Conservation (phyloP, 2,797 vertebrate species). For the Sebastes dallii region DNA sequence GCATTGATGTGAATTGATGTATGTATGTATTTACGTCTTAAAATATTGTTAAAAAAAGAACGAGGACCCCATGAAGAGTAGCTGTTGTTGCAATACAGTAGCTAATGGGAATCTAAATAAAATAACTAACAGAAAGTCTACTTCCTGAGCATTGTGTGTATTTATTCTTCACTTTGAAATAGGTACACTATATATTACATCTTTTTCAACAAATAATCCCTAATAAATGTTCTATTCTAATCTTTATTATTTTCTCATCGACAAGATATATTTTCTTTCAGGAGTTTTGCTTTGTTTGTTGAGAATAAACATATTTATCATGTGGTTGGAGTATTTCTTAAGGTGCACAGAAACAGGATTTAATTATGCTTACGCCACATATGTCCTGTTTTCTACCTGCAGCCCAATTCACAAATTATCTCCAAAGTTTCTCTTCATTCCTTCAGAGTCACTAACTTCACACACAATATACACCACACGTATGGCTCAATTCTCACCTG, state of each 20-base stretch:
- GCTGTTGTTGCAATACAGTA: too few species aligned
- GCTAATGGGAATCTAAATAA: too few species aligned
- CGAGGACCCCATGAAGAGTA: too few species aligned
- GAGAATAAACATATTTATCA: neutral
- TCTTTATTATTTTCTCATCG: neutral
- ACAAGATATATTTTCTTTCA: neutral
- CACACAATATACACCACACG: constrained; percentile 15
- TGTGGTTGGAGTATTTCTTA: neutral
- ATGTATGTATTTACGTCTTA: too few species aligned
- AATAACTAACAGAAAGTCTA: too few species aligned
- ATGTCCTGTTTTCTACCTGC: neutral
- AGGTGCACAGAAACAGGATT: neutral
- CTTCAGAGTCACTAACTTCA: neutral
- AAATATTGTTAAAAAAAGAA: too few species aligned
- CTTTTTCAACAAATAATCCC: neutral
- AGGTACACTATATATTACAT: neutral
- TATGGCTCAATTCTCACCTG: constrained; percentile 83
- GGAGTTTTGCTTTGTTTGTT: neutral
- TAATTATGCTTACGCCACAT: neutral
- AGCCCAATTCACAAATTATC: neutral
- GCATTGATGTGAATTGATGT: too few species aligned
- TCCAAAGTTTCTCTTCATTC: neutral
- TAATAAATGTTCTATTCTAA: neutral
- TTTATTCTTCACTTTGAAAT: constrained; percentile 6
- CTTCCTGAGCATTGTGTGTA: neutral